Base-by-base conservation (phyloP, 2,797 vertebrate species). In the Thripadectes ignobilis region DNA sequence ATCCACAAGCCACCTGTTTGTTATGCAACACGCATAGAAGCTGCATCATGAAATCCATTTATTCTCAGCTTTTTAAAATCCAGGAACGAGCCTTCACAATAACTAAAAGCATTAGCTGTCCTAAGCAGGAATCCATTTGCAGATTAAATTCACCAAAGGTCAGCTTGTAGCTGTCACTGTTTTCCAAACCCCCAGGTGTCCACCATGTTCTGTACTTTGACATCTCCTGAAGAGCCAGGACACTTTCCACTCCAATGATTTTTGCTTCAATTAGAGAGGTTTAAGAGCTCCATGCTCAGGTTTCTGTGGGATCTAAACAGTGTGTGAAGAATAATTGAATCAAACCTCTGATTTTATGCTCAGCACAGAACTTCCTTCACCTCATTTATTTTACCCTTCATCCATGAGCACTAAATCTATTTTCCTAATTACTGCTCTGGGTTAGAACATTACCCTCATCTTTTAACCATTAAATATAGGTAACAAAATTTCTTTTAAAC, bases 131-230 rank as follows among this genome's bases (percentile, higher is more conserved):
- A 96, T 95, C 97, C 97, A 98, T 98, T 98, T 98, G 96, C 96
- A 97, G 97, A 98, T 98, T 98, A 97, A 97, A 98, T 98, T 96
- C 59, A 3, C 95, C 85, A 89, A 96, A 97, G 97, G 97, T 98
- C 97, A 89, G 93, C 94, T 91, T 92, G 96, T 96, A 97, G 96
- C 97, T 97, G 93, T 95, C 97, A 94, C 85, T 63, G 65, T 74
- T 94, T 61, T 78, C 93, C 93, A 97, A 92, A 54, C 84, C 79
- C 95, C 94, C 84, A 83, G 74, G 72, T 96, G 92, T 93, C 95
- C 9, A 20, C 92, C 62, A 54, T 34, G 83, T 96, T 96, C 93
- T 72, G 51, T 69, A 66, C 88, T 93, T 76, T 94, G 97, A 97
- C 97, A 97, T 79, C 95, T 95, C 96, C 89, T 78, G 85, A 97